Evolutionary conservation across 2,113 vertebrate genomes (phyloP).

Genomic region (Turdus rufiventris): DNA sequence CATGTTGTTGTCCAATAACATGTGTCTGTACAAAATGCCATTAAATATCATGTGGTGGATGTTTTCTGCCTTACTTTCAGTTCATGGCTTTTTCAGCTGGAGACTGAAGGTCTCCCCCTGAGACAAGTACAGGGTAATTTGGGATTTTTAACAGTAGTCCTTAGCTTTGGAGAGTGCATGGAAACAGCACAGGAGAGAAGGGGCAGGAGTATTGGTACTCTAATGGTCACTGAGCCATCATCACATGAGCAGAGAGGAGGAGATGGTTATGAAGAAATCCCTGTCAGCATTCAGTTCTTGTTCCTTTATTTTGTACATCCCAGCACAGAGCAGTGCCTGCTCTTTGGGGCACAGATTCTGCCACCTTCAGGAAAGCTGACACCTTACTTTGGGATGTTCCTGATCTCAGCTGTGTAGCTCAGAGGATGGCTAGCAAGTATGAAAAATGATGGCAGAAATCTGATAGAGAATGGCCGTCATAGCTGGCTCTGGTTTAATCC

Average conservation of each 20-base stretch:
- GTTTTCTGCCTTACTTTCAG: background rate
- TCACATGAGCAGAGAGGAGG: background rate
- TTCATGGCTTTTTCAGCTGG: background rate
- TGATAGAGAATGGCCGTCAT: fast-evolving
- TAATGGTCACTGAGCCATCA: background rate
- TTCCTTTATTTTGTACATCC: background rate
- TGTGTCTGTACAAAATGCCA: background rate
- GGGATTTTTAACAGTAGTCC: background rate
- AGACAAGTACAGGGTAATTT: background rate
- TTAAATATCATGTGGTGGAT: background rate
- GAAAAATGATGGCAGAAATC: background rate
- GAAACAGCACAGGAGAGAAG: background rate
- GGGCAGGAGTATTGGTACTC: background rate
- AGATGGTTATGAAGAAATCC: background rate
- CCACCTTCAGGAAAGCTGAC: background rate
- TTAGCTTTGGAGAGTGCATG: background rate
- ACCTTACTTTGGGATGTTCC: background rate
- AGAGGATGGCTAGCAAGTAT: background rate
- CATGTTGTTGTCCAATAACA: background rate
- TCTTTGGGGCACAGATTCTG: background rate
- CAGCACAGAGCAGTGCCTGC: background rate
- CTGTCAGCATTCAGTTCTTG: background rate
- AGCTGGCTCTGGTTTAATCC: background rate
- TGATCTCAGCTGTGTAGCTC: background rate
- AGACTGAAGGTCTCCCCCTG: background rate